Evolutionary conservation across 2,113 vertebrate genomes (phyloP), one percentile per base, ranked within the genome.

Genomic region (Alligator mississippiensis): DNA sequence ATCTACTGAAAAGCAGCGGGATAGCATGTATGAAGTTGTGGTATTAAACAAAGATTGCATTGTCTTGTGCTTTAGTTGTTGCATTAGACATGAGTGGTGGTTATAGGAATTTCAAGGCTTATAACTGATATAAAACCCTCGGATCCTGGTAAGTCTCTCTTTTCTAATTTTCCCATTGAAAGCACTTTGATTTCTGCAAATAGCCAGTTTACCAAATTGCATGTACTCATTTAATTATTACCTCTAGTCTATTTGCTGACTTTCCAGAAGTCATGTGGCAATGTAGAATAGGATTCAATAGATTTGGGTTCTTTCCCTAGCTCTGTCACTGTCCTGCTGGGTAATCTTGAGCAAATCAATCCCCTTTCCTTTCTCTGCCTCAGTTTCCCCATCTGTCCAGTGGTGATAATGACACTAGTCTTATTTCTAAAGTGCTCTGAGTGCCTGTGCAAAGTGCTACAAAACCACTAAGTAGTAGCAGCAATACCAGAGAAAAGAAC

Each of bases 21-120:
- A 58, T 4, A 25, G 19, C 84, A 58, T 24, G 1, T 28, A 14
- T 66, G 30, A 0, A 0, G 28, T 38, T 80, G 54, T 3, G 72
- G 30, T 47, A 78, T 66, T 25, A 63, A 9, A 34, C 34, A 24
- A 38, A 75, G 21, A 21, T 34, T 84, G 79, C 77, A 19, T n/a
- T 77, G 63, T 17, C 3, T 14, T 1, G 3, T 61, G 1, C 5
- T 83, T 92, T 24, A 77, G 62, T 78, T 78, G 61, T 21, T 88
- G 16, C 28, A 62, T 1, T 5, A 8, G 18, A 72, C 11, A 15
- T 1, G 2, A 66, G 16, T 2, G 6, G 15, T 16, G 88, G 15
- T 80, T 76, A 6, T 34, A 38, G 25, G 74, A 57, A 89, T 89
- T 93, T 68, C 47, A 57, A 82, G n/a, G 59, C 62, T 34, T 25